These are phyloP conservation scores for Lynx canadensis DNA, from an alignment of 2,113 vertebrate species.

Conservation along the genomic window DNA sequence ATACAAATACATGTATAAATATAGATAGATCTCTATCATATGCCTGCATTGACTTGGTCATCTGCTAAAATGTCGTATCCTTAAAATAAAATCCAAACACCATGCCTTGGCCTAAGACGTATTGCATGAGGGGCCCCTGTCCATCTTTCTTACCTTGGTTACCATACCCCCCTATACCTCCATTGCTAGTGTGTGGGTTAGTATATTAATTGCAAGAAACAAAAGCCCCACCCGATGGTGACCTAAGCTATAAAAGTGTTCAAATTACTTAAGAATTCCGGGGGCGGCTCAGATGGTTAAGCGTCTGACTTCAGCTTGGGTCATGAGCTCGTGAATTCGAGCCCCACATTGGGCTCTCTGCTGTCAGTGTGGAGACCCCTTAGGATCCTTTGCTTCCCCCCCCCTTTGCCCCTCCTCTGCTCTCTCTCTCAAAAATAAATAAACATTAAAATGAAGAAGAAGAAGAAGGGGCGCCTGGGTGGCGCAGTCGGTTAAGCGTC, in stretches of 20 bases:
- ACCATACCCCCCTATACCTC: not conserved
- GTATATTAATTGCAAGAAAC: not conserved
- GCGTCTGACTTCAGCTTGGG: too few species aligned
- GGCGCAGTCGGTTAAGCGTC: too few species aligned
- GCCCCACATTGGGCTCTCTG: too few species aligned
- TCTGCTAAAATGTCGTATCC: not conserved
- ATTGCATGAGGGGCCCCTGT: not conserved
- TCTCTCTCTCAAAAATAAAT: too few species aligned
- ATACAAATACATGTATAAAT: not conserved
- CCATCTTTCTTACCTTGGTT: not conserved
- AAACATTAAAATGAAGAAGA: too few species aligned
- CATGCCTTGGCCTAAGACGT: not conserved
- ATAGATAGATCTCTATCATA: not conserved
- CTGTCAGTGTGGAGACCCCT: too few species aligned
- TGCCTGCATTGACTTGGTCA: not conserved
- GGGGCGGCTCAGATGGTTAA: too few species aligned
- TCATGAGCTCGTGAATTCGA: too few species aligned
- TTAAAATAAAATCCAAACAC: slow-evolving; percentile 27
- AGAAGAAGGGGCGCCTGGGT: not conserved
- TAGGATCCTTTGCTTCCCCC: too few species aligned
- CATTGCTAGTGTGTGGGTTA: not conserved
- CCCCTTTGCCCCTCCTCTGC: too few species aligned
- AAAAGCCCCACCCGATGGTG: not conserved
- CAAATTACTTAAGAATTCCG: not conserved
- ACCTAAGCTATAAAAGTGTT: not conserved